Evolutionary conservation across 1,140 invertebrate genomes (phyloP), one percentile per base, ranked within the genome.

Genomic region (Zaprionus nigranus): DNA sequence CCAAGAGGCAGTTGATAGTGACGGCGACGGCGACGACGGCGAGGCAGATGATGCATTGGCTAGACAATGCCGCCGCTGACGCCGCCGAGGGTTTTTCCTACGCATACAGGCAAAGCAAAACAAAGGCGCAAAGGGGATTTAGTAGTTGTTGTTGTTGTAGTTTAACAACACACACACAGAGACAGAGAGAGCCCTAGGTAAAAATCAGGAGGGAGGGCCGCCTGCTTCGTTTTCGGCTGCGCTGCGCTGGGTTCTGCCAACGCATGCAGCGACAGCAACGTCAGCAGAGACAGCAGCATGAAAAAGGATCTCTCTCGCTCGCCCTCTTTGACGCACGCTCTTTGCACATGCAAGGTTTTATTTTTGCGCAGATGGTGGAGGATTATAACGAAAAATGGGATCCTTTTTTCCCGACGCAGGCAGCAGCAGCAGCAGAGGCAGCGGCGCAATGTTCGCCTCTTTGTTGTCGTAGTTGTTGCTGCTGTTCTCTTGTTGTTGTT

Each of bases 361-460:
- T 85, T 88, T 90, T 88, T 88, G 85, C 85, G 85, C 85, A 88
- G 81, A 88, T 88, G 85, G 85, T 88, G 85, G 85, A 88, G 85
- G 85, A 85, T 88, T 88, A 90, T 85, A 80, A 64, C 69, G 69
- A 78, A 78, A 80, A 87, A 82, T 88, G 85, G 85, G 85, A 88
- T 88, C 85, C 85, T 88, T 81, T 78, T 46, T 79, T 75, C 63
- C 77, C 67, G 70, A 58, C 75, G 58, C 75, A 75, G 66, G 58
- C 65, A 68, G 49, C 36, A 40, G 11, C 46, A 67, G 46, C 53
- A 68, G 64, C 22, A 17, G 54, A 22, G 40, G 24, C 34, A 40
- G 17, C 13, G 11, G n/a, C 24, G 30, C 51, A 59, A 43, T 65
- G 63, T 65, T 65, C 63, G 24, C 24, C 34, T 59, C 30, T 46